Evolutionary conservation across 2,888 invertebrate species (phyloP).

Genomic region (Melanostoma mellinum): DNA sequence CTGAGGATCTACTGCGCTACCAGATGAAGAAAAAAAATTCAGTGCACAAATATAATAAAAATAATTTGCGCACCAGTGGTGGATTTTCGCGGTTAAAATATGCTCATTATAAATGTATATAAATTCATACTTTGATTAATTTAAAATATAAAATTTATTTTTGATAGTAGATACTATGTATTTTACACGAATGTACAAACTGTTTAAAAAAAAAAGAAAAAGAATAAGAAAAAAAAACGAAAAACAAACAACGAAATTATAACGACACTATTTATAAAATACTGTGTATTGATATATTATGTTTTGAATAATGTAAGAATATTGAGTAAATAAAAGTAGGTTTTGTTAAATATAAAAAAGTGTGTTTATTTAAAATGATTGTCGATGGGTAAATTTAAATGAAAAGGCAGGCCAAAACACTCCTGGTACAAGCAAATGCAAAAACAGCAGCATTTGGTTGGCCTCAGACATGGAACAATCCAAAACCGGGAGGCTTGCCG

Average conservation of each 20-base stretch:
- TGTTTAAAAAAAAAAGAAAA: constrained; percentile 54
- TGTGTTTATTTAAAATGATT: neutral
- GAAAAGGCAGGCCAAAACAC: too few relatives aligned
- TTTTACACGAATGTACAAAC: constrained; percentile 69
- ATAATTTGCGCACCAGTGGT: constrained; percentile 17
- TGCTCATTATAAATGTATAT: constrained; percentile 20
- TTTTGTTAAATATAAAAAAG: constrained; percentile 58
- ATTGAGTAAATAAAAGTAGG: constrained; percentile 61
- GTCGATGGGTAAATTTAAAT: neutral
- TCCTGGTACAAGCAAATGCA: too few relatives aligned
- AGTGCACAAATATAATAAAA: neutral
- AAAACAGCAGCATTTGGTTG: too few relatives aligned
- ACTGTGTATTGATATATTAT: constrained; percentile 72
- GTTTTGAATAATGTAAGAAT: constrained; percentile 64
- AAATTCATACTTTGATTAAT: constrained; percentile 37
- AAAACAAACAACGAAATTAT: constrained; percentile 68
- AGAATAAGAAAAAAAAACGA: constrained; percentile 56
- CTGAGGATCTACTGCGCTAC: too few relatives aligned
- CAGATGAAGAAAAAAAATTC: neutral
- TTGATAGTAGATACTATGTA: constrained; percentile 72
- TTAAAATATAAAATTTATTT: constrained; percentile 66
- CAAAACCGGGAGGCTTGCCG: too few relatives aligned
- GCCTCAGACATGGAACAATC: too few relatives aligned
- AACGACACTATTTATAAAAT: constrained; percentile 68
- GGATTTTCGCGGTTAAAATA: constrained; percentile 11